Evolutionary conservation across 2,113 vertebrate species (phyloP).

Genomic region (Paedocypris sp.): DNA sequence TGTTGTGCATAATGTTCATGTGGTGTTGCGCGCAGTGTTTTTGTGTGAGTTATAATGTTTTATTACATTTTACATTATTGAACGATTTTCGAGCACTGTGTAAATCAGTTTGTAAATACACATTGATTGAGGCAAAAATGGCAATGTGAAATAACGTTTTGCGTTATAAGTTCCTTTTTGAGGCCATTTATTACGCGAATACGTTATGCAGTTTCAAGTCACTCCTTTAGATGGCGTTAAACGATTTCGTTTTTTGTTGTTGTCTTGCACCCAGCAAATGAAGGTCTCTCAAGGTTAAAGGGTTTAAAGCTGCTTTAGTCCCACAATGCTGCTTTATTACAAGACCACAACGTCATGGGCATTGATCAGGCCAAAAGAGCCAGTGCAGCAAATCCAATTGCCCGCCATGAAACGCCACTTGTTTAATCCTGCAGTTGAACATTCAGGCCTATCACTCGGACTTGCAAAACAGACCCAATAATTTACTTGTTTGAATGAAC

Average conservation of each 20-base stretch:
- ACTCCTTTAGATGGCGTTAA: neutral
- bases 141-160: no score
- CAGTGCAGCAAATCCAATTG: neutral
- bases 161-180: no score
- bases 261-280: neutral
- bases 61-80: no score
- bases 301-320: constrained; percentile 12
- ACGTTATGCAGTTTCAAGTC: neutral
- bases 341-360: neutral
- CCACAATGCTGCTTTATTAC: neutral
- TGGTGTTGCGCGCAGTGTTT: no score
- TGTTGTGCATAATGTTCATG: no score
- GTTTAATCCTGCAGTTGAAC: neutral
- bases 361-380: neutral
- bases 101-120: no score
- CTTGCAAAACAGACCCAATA: neutral
- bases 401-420: neutral
- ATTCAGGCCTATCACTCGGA: neutral
- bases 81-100: no score
- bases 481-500: no score
- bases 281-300: constrained; percentile 27
- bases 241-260: neutral
- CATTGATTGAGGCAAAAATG: no score
- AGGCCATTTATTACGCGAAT: no score
- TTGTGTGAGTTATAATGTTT: no score